A percentile compares a stretch with the other conserved stretches of the same genome.
These are phyloP conservation scores for Leptopilina drosophilae DNA, from an alignment of 2,888 invertebrate genomes.

Conservation along the genomic window DNA sequence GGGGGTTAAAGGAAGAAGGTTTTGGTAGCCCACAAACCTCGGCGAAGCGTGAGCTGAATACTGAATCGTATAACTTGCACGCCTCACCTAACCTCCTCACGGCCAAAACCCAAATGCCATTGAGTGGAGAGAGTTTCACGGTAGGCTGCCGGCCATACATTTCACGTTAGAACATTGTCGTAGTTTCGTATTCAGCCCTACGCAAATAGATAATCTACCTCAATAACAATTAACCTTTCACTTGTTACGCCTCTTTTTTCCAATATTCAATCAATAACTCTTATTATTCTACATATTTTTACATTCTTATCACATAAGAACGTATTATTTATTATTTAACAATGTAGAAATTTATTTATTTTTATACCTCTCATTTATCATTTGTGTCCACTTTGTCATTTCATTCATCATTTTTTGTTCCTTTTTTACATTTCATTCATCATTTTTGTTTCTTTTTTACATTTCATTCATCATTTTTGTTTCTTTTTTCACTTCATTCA, in stretches of 20 bases:
- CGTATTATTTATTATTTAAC: too few species aligned
- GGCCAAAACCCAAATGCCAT: constrained; percentile 59
- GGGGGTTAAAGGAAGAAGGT: constrained; percentile 47
- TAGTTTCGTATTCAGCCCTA: constrained; percentile 54
- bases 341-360: too few species aligned
- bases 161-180: constrained; percentile 62
- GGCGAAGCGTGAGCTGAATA: constrained; percentile 56
- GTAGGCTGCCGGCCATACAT: constrained; percentile 65
- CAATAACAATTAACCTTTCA: constrained; percentile 21
- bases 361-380: too few species aligned
- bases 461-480: too few species aligned
- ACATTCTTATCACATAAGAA: too few species aligned
- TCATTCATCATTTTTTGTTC: too few species aligned
- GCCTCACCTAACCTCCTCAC: constrained; percentile 45
- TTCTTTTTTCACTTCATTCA: too few species aligned
- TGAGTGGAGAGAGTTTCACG: constrained; percentile 70
- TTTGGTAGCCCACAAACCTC: constrained; percentile 54
- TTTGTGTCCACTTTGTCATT: too few species aligned
- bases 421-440: too few species aligned
- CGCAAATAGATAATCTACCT: neutral
- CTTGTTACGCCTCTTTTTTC: neutral
- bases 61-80: constrained; percentile 58
- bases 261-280: too few species aligned
- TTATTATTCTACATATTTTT: too few species aligned
- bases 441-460: too few species aligned